These are phyloP conservation scores for Eidolon dupreanum DNA, from an alignment of 2,797 vertebrate genomes.

Conservation along the genomic window DNA sequence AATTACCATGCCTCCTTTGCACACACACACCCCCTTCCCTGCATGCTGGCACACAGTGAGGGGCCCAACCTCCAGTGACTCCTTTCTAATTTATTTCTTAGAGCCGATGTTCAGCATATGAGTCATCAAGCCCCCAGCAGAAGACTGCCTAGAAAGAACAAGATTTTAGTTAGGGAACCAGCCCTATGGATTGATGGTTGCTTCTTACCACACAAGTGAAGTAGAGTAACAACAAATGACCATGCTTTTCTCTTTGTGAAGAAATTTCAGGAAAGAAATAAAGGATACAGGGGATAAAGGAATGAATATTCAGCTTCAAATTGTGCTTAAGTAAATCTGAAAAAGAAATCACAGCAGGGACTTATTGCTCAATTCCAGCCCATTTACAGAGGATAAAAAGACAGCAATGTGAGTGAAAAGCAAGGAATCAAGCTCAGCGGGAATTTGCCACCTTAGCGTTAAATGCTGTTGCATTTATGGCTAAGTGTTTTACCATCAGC, in stretches of 20 bases:
- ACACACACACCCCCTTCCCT: background rate
- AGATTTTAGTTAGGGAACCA: background rate
- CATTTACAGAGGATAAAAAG: conserved; percentile 26
- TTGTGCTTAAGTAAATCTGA: background rate
- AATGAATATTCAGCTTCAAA: background rate
- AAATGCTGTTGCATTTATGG: background rate
- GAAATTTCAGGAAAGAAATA: background rate
- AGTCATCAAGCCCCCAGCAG: background rate
- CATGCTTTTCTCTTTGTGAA: background rate
- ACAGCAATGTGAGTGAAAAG: background rate
- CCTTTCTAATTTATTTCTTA: background rate
- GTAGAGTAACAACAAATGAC: background rate
- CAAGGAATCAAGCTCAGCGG: background rate
- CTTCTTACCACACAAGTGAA: background rate
- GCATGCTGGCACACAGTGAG: background rate
- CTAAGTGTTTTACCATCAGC: background rate
- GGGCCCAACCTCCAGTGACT: background rate
- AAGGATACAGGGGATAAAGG: background rate
- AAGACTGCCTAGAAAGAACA: background rate
- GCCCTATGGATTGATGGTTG: background rate
- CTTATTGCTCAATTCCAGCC: conserved; percentile 17
- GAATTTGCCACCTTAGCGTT: background rate
- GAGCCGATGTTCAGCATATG: background rate
- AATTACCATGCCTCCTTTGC: background rate
- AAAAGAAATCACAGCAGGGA: background rate